Evolutionary conservation across 2,888 invertebrate genomes (phyloP).

Genomic region (Halictus ligatus): DNA sequence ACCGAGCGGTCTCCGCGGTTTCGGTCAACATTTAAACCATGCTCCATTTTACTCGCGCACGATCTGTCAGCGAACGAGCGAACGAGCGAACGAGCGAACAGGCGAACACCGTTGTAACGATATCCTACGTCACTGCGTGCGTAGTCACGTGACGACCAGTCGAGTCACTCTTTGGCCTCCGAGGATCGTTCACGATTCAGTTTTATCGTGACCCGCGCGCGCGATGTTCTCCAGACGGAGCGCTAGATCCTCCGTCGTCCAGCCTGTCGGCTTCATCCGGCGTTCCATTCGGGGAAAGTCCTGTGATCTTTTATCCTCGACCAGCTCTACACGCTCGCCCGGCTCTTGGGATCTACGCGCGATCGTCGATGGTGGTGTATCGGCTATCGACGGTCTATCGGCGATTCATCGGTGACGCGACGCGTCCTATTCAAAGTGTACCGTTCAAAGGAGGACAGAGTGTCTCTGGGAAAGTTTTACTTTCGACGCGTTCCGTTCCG

Average conservation of each 20-base stretch:
- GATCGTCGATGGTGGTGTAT: neutral
- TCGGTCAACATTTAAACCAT: conserved; percentile 22
- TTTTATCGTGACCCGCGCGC: conserved; percentile 63
- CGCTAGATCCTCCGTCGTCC: neutral
- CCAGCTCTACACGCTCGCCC: neutral
- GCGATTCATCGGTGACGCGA: neutral
- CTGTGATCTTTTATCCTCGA: conserved; percentile 33
- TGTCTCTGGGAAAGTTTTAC: conserved; percentile 24
- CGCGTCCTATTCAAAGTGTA: conserved; percentile 10
- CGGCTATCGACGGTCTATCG: neutral
- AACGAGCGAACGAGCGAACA: neutral
- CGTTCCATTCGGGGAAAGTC: conserved; percentile 23
- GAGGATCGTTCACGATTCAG: conserved; percentile 69
- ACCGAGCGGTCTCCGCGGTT: conserved; percentile 15
- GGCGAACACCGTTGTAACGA: conserved; percentile 9
- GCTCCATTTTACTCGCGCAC: conserved; percentile 43
- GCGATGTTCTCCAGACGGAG: conserved; percentile 40
- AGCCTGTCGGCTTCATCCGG: neutral
- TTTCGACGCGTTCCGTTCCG: conserved; percentile 17
- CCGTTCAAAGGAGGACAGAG: conserved; percentile 23
- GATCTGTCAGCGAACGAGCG: conserved; percentile 45
- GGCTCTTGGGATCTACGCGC: neutral
- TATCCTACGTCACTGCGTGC: conserved; percentile 63
- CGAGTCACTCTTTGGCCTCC: conserved; percentile 70
- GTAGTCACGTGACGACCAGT: conserved; percentile 69